Base-by-base conservation (phyloP, 1,140 invertebrate species). In the Diorhabda carinulata region DNA sequence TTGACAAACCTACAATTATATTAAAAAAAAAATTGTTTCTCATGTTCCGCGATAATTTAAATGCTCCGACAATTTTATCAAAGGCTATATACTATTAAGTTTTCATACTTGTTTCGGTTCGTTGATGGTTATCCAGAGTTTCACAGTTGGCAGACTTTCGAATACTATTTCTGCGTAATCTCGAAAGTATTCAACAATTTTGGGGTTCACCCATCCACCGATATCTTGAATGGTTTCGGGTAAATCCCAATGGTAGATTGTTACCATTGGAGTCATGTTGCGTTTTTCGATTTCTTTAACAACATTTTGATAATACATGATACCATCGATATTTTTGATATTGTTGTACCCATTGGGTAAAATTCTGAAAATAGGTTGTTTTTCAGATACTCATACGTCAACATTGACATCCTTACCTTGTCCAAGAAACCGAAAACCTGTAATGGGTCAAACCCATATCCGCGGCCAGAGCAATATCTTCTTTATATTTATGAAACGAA, bases 281-380 rank as follows among this genome's bases (percentile, higher is more conserved):
- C 85, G 82, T 58, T 79, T 80, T 0, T 86, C 73, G 2, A 91
- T 77, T 64, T 84, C 84, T 73, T 87, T 79, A 5, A 90, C 84
- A 2, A 91, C 75, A 42, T 84, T 82, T 68, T 88, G 85, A 77
- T 91, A 91, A 74, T 90, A 90, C 2, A 82, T 76, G 2, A 88
- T 75, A 7, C 88, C 89, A 61, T 84, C 83, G 56, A 83, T 78
- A 72, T 90, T 90, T 60, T 60, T 57, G 3, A 25, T 10, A 8
- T 60, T 41, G 0, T 60, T 60, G 58, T 41, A 60, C 3, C 58
- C 58, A 41, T 56, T 7, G 52, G n/a, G 6, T 56, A 56, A 56
- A 56, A 25, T 25, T 25, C 25, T 25, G 25, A 25, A 25, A 25
- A 25, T 25, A 25, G 2, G 25, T 25, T 25, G 25, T 25, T 25